phyloP scores from a whole-genome alignment of 2,888 invertebrate genomes.

The Amiota minor region DNA sequence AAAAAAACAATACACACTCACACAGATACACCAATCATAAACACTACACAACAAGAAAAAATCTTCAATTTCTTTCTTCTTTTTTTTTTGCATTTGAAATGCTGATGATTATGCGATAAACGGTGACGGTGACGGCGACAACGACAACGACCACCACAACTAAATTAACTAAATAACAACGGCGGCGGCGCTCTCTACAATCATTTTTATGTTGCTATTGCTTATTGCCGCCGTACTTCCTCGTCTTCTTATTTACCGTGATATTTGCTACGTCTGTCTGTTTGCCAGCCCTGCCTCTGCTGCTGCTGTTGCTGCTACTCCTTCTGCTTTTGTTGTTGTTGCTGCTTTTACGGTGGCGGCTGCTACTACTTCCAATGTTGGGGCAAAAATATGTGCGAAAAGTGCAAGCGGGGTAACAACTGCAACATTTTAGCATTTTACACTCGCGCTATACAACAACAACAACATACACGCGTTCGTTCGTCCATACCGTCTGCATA shows the following conservation, averaged over 20 bases:
- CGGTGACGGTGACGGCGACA: too few species aligned
- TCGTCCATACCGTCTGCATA: too few species aligned
- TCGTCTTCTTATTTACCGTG: background rate
- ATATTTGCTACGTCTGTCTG: background rate
- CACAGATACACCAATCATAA: too few species aligned
- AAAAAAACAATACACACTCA: too few species aligned
- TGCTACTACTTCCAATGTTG: background rate
- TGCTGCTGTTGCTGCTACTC: background rate
- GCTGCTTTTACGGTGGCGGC: background rate
- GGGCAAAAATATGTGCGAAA: constrained; percentile 6
- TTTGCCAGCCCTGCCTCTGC: background rate
- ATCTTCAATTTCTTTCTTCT: too few species aligned
- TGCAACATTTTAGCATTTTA: constrained; percentile 25
- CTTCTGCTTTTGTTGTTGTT: background rate
- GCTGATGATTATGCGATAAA: too few species aligned
- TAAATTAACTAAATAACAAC: too few species aligned
- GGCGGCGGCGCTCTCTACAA: too few species aligned
- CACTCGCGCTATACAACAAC: constrained; percentile 1
- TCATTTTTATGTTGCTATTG: too few species aligned
- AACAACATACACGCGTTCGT: constrained; percentile 11
- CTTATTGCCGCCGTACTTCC: background rate
- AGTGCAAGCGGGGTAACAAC: constrained; percentile 5
- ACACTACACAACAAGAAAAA: too few species aligned
- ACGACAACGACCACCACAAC: too few species aligned
- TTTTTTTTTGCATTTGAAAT: too few species aligned